Conservation (phyloP, 1,140 invertebrate genomes). For the Heliconius hermathena region DNA sequence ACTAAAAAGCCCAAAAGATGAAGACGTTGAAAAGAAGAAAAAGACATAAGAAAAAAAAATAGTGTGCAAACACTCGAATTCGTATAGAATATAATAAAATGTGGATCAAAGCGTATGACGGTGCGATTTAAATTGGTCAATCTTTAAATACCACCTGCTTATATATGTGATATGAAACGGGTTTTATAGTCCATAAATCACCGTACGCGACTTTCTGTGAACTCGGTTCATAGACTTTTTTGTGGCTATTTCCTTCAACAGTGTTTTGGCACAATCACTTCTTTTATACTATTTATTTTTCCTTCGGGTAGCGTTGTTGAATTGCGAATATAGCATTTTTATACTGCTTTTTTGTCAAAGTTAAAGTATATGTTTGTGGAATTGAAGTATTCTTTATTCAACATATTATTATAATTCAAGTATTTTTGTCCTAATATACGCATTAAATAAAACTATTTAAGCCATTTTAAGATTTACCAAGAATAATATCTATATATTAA, state of each 20-base stretch:
- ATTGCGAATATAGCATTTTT: not conserved
- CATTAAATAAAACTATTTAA: too few species aligned
- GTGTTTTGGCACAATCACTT: not conserved
- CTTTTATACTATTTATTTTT: not conserved
- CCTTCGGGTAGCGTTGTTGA: not conserved
- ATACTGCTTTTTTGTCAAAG: not conserved
- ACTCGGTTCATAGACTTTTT: constrained; percentile 7
- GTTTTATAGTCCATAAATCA: constrained; percentile 36
- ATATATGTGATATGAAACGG: constrained; percentile 27
- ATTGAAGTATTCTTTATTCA: not conserved
- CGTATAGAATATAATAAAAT: constrained; percentile 43
- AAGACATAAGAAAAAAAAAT: not conserved
- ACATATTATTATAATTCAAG: not conserved
- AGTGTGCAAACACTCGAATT: not conserved
- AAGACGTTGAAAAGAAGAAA: not conserved
- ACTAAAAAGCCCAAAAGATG: too few species aligned
- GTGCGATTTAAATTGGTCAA: constrained; percentile 36
- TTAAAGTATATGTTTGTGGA: not conserved
- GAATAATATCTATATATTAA: too few species aligned
- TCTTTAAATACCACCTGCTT: constrained; percentile 43
- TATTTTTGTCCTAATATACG: too few species aligned
- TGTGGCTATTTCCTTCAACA: constrained; percentile 1
- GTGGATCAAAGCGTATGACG: constrained; percentile 46
- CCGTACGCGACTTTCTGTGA: constrained; percentile 9
- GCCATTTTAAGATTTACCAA: too few species aligned